Evolutionary conservation across 2,113 vertebrate species (phyloP), one percentile per base, ranked within the genome.

Genomic region (Ceyx melanurus): DNA sequence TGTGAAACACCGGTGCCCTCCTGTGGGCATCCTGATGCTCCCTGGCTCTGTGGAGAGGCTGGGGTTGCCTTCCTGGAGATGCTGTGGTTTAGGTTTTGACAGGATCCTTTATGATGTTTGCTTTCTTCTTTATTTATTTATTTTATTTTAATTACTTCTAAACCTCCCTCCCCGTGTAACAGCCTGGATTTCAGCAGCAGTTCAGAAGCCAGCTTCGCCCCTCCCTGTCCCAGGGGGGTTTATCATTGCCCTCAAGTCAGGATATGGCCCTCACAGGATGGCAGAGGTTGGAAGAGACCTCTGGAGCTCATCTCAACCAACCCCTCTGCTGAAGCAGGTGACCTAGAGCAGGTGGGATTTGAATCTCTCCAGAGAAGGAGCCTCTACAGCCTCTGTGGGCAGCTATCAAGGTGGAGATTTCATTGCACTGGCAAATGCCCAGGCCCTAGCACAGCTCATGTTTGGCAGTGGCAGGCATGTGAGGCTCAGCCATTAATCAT

Each of bases 21-120:
- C 96, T 87, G 81, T 87, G 94, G 81, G 81, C 71, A 89, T 89
- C 67, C 35, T 4, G 2, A 81, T 62, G 83, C 89, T 88, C 26
- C 74, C 48, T 51, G 3, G 26, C 23, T 19, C 9, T 11, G 2
- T 26, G 37, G 50, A 29, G 50, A 50, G 64, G 10, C 50, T 65
- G 62, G 58, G 25, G 20, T 13, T 77, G 60, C 29, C 31, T 89
- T 58, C 65, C 31, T 73, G 45, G 35, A 67, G n/a, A 8, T 81
- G 48, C 10, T 13, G 78, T 28, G 70, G 10, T 9, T 90, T 35
- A 15, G 45, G 13, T n/a, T 83, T 90, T 67, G 23, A 74, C 21
- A 73, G 37, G 15, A 42, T 3, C 4, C 16, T 82, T 73, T 45
- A 16, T 15, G 61, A 1, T 37, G 9, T 3, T 67, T 35, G 3